Evolutionary conservation across 2,797 vertebrate species (phyloP).

Genomic region (Fistularia commersonii): DNA sequence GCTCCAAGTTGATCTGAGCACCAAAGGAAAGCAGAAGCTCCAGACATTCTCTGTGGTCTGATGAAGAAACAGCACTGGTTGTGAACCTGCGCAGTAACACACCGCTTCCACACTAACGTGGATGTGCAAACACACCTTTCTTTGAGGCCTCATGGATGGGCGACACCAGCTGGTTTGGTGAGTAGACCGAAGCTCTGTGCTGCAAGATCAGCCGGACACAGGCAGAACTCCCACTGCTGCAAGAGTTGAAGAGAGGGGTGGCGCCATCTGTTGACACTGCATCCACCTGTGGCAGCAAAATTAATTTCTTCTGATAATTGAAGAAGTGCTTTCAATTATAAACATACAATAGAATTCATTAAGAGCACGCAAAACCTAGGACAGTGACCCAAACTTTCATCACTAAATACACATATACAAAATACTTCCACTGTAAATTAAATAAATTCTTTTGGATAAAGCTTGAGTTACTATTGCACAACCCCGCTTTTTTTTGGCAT

Average conservation of each 20-base stretch:
- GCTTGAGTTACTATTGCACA: no score
- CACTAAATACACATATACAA: no score
- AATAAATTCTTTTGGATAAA: no score
- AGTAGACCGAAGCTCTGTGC: conserved; percentile 67
- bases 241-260: conserved; percentile 86
- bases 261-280: conserved; percentile 78
- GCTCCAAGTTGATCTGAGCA: conserved; percentile 80
- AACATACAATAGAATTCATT: no score
- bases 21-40: conserved; percentile 84
- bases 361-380: no score
- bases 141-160: conserved; percentile 84
- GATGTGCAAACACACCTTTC: conserved; percentile 70
- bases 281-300: conserved; percentile 70
- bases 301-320: no score
- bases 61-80: background rate
- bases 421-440: no score
- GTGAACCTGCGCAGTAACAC: background rate
- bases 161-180: conserved; percentile 67
- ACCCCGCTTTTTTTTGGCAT: no score
- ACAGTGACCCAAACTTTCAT: no score
- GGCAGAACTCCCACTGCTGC: conserved; percentile 81
- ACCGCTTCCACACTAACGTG: background rate
- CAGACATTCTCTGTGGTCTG: conserved; percentile 87
- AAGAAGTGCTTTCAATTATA: no score
- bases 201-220: conserved; percentile 82